These are phyloP conservation scores for Rhizomys pruinosus DNA, from an alignment of 2,113 vertebrate genomes.

Conservation along the genomic window DNA sequence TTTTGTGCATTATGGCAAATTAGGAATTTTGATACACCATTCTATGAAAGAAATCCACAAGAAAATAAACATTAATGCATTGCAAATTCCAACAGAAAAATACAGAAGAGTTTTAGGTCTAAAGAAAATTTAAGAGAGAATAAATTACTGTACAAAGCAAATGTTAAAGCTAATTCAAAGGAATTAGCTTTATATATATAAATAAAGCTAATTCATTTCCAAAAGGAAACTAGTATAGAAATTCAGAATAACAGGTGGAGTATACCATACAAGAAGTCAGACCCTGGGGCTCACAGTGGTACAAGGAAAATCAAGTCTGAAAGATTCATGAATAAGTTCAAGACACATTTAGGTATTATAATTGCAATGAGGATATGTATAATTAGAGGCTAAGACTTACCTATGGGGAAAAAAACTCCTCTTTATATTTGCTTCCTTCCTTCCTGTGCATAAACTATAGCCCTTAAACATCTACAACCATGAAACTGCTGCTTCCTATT, in stretches of 20 bases:
- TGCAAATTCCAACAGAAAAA: background rate
- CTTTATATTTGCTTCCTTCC: background rate
- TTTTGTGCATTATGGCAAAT: background rate
- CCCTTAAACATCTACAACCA: background rate
- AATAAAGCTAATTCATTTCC: background rate
- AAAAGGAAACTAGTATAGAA: background rate
- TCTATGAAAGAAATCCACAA: background rate
- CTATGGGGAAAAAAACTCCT: background rate
- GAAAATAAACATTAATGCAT: background rate
- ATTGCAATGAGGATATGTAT: background rate
- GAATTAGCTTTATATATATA: too few relatives aligned
- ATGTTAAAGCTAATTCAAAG: background rate
- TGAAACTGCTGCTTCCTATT: background rate
- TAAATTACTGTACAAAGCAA: background rate
- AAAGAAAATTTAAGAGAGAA: background rate
- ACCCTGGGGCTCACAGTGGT: rapidly evolving
- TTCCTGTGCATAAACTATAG: background rate
- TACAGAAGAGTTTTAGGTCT: too few relatives aligned
- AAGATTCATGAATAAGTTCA: background rate
- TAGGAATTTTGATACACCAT: background rate
- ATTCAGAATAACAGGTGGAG: background rate
- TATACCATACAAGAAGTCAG: background rate
- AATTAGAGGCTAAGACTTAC: background rate
- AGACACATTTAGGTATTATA: background rate
- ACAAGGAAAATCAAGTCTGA: background rate